Base-by-base conservation (phyloP, 2,113 vertebrate species). In the Pteruthius melanotis region DNA sequence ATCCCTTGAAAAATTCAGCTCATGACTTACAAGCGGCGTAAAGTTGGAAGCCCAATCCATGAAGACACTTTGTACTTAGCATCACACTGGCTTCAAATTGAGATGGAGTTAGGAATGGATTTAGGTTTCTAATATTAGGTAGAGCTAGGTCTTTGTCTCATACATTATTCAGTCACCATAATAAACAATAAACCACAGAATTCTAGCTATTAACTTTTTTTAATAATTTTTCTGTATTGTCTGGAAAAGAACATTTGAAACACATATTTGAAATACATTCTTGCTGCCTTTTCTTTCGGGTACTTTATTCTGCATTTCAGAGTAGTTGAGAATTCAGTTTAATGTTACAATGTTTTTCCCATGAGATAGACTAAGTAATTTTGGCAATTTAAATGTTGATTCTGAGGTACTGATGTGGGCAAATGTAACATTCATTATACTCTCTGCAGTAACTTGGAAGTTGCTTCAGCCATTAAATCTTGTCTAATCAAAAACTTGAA, bases 141-240 rank as follows among this genome's bases (percentile, higher is more conserved):
- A 74, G n/a, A 75, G 7, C 4, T 47, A 39, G 18, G 42, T 83
- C 42, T 83, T 92, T 66, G 42, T 89, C 52, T 92, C 89, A 89
- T 94, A 37, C 40, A 96, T 95, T 92, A 92, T 95, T 95, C 60
- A 93, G 56, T 37, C 30, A 64, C 52, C 44, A 69, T 66, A 80
- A 94, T 83, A 94, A 94, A 82, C 35, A 71, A 80, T 45, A 95
- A 96, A 88, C 90, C 92, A 86, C 91, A 94, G 54, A 93, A 83
- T 59, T 82, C 79, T 37, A 80, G 84, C 77, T 91, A 82, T 87
- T 91, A 80, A 69, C 37, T 77, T 95, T 97, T 93, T 19, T 11
- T 3, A 54, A 80, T 80, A 0, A n/a, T 42, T 93, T 91, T 88
- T 90, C 59, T 59, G 17, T 74, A 87, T 90, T 88, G 22, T 77